Evolutionary conservation across 2,797 vertebrate genomes (phyloP), one percentile per base, ranked within the genome.

Genomic region (Chloroceryle amazona): DNA sequence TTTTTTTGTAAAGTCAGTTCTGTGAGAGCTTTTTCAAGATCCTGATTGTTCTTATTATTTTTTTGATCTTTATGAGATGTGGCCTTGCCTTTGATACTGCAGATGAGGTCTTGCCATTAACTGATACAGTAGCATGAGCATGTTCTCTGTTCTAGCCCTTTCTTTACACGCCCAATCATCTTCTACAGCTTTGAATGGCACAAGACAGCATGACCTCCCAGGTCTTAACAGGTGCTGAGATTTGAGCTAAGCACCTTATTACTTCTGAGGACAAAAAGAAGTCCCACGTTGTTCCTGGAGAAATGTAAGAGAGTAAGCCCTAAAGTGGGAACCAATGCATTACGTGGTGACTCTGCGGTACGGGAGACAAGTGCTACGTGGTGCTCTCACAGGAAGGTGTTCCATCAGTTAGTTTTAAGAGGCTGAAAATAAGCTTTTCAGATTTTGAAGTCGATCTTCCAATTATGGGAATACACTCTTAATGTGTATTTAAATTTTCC

Each of bases 371-470:
- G 49, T 76, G 67, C 79, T 81, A 4, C 35, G 4, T 5, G 1
- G 7, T 82, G 39, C 86, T 95, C 83, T 96, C 35, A 31, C 28
- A 31, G 79, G 68, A 86, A 84, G 52, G 47, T 79, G 54, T 66
- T 81, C 62, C 41, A 86, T 86, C 72, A 68, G 76, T 70, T 91
- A 68, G 70, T 26, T 93, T 79, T 62, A 81, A 90, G 82, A 90
- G 66, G 55, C 80, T 89, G 60, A 70, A 95, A 95, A 94, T 81
- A 94, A 81, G 46, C 35, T 84, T 88, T 90, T 89, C 44, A 66
- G 62, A 42, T 90, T 84, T 76, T 76, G 23, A 82, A 20, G 52
- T 76, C 60, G 55, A 90, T 90, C 33, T 89, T 73, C 55, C 63
- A 54, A 26, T 88, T 91, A 62, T 11, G 19, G 76, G 81, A 67